Evolutionary conservation across 2,797 vertebrate genomes (phyloP).

Genomic region (Chromis chromis): DNA sequence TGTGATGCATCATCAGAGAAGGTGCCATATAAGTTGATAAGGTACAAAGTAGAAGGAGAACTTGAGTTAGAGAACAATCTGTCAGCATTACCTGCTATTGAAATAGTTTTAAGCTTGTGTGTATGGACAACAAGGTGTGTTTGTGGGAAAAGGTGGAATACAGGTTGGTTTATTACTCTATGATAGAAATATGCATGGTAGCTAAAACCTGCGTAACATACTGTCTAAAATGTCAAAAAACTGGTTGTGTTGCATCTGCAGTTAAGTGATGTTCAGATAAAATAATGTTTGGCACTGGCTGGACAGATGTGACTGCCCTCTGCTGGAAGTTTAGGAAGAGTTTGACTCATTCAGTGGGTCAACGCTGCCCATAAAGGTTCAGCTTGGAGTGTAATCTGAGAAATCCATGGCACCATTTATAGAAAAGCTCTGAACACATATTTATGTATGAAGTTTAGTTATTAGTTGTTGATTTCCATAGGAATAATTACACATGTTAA

Average conservation of each 20-base stretch:
- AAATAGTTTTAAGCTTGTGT: not conserved
- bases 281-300: not conserved
- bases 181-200: no score
- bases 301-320: constrained; percentile 10
- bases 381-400: not conserved
- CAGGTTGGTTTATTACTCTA: no score
- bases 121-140: not conserved
- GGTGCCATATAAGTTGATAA: constrained; percentile 16
- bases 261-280: not conserved
- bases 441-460: no score
- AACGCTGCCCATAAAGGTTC: not conserved
- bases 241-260: not conserved
- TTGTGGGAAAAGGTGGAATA: no score
- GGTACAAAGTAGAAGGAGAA: not conserved
- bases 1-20: constrained; percentile 14
- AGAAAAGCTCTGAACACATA: not conserved
- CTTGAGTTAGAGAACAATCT: not conserved
- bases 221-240: not conserved
- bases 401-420: not conserved
- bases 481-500: no score
- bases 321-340: constrained; percentile 17
- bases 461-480: no score
- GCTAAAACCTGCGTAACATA: no score
- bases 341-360: not conserved
- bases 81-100: not conserved